Evolutionary conservation across 2,888 invertebrate genomes (phyloP), one percentile per base, ranked within the genome.

Genomic region (Liopterus haemorrhoidalis): DNA sequence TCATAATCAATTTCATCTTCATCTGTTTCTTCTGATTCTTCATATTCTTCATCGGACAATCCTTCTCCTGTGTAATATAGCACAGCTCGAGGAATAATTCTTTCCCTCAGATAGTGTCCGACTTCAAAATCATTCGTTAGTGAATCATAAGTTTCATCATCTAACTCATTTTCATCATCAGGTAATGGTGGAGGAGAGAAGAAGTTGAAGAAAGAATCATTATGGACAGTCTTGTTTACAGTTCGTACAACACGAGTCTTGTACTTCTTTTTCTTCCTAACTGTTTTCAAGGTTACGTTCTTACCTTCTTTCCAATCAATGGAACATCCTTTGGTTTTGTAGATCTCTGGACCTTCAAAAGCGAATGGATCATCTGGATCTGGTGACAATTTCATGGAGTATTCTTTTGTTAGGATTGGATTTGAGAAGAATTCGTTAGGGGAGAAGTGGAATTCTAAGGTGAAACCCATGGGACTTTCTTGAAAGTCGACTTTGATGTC

Each of bases 131-230:
- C 99, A 42, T 87, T 85, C 6, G 90, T 89, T 54, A 97, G 72
- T 30, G 85, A 81, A 53, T 95, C 93, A 41, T 94, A 91, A 63
- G 93, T 93, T 52, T 90, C 72, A 12, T n/a, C n/a, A n/a, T n/a
- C n/a, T n/a, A n/a, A n/a, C 58, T 87, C 81, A 40, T 65, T 70
- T 22, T 81, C 76, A 66, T 87, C 89, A 49, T 90, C 90, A 24
- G 89, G 85, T 69, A 89, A 85, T 74, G 69, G 24, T 24, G 96
- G 95, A 32, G 96, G 95, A 56, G 78, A 81, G 72, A 99, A 99
- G 78, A 99, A 99, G 72, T 97, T 96, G 75, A 99, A 99, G 77
- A 99, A 99, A 0, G 96, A 97, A 69, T 97, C 96, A 44, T 89
- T 92, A 62, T 90, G 89, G 55, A 97, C 90, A 41, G 87, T 87